A percentile compares a stretch with the other conserved stretches of the same genome.
phyloP scores from a whole-genome alignment of 1,140 invertebrate genomes.

The Scaptodrosophila lebanonensis region DNA sequence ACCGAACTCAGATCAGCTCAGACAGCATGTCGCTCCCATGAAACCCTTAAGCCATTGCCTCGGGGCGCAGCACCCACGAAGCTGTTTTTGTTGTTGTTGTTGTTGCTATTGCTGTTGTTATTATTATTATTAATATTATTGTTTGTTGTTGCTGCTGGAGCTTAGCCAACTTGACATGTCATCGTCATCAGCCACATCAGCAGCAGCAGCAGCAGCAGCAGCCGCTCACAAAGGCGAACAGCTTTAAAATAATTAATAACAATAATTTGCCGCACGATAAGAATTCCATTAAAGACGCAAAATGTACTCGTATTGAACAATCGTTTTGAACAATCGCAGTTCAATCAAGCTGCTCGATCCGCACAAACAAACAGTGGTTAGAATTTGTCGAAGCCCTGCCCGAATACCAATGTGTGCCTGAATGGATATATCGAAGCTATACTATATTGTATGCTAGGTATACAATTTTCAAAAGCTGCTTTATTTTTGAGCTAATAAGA shows the following conservation, averaged over 20 bases:
- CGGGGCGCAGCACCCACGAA: too few relatives aligned
- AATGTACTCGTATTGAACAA: too few relatives aligned
- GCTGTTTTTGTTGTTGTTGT: conserved; percentile 46
- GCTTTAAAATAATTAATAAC: conserved; percentile 73
- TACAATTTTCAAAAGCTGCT: too few relatives aligned
- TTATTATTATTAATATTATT: too few relatives aligned
- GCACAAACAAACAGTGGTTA: too few relatives aligned
- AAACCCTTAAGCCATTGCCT: conserved; percentile 58
- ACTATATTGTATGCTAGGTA: too few relatives aligned
- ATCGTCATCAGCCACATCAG: background rate
- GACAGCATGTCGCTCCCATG: conserved; percentile 71
- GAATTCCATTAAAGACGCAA: conserved; percentile 75
- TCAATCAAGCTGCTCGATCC: conserved; percentile 19
- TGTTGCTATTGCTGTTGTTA: background rate
- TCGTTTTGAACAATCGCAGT: conserved; percentile 57
- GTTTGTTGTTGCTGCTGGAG: too few relatives aligned
- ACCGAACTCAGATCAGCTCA: conserved; percentile 34
- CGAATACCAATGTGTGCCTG: too few relatives aligned
- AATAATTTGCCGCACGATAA: conserved; percentile 75
- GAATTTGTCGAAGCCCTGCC: too few relatives aligned
- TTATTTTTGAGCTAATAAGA: too few relatives aligned
- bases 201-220: background rate
- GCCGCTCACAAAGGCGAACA: conserved; percentile 2
- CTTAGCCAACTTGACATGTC: background rate
- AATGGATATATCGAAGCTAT: too few relatives aligned